A percentile compares a stretch with the other conserved stretches of the same genome.
Conservation (phyloP, 2,888 invertebrate species). For the Lydus trimaculatus region DNA sequence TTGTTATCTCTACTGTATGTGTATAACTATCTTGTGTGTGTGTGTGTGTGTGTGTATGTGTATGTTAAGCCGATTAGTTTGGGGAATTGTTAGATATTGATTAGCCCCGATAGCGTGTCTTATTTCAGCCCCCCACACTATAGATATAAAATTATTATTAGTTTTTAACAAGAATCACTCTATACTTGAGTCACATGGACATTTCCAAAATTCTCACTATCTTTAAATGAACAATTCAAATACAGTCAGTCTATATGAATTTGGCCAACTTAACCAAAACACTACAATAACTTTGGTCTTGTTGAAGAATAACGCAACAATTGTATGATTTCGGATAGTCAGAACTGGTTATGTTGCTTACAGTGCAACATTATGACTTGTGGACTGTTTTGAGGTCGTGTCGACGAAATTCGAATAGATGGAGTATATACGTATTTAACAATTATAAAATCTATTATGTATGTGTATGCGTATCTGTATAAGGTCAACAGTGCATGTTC, state of each 20-base stretch:
- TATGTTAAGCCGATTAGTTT: conserved; percentile 14
- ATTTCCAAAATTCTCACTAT: too few species aligned
- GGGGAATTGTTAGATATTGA: conserved; percentile 14
- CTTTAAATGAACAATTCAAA: too few species aligned
- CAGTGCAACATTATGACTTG: too few species aligned
- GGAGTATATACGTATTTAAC: conserved; percentile 9
- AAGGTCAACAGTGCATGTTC: conserved; percentile 45
- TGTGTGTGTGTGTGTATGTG: too few species aligned
- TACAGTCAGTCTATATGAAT: too few species aligned
- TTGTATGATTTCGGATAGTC: too few species aligned
- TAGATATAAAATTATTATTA: background rate
- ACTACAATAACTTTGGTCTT: too few species aligned
- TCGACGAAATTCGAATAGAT: background rate
- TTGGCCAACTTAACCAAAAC: too few species aligned
- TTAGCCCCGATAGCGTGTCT: conserved; percentile 16
- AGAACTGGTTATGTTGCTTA: too few species aligned
- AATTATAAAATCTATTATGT: conserved; percentile 26
- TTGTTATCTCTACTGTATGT: background rate
- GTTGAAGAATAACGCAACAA: too few species aligned
- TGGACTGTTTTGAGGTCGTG: too few species aligned
- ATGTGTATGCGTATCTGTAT: conserved; percentile 22
- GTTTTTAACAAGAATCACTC: too few species aligned
- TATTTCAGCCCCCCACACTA: background rate
- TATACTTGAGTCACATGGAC: background rate
- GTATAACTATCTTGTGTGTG: background rate